Evolutionary conservation across 2,888 invertebrate genomes (phyloP).

Genomic region (Drosophila recens): DNA sequence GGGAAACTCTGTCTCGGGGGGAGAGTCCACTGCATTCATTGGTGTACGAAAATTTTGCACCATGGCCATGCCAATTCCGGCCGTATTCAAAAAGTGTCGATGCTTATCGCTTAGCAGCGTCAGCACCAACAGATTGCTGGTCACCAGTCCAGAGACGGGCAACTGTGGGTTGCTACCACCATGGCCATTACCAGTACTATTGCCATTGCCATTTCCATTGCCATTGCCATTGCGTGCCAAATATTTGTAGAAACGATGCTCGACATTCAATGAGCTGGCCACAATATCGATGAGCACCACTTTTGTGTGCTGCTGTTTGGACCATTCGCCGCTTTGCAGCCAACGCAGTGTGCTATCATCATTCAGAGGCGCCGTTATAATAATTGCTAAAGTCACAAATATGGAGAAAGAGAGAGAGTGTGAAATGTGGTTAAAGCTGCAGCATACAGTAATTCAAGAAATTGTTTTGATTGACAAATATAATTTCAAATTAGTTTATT

Average conservation of each 20-base stretch:
- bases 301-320: constrained; percentile 75
- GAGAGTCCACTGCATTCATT: constrained; percentile 12
- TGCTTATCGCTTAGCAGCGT: constrained; percentile 85
- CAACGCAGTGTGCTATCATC: constrained; percentile 81
- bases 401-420: not conserved
- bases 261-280: constrained; percentile 84
- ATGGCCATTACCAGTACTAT: constrained; percentile 9
- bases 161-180: constrained; percentile 17
- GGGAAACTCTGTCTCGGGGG: not conserved
- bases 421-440: constrained; percentile 2
- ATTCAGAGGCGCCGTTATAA: constrained; percentile 83
- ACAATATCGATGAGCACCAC: constrained; percentile 84
- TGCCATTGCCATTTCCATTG: constrained; percentile 29
- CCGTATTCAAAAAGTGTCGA: constrained; percentile 83
- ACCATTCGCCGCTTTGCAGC: constrained; percentile 60
- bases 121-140: constrained; percentile 83
- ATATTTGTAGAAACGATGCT: constrained; percentile 84
- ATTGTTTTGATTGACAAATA: not conserved
- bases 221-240: constrained; percentile 69
- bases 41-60: constrained; percentile 81
- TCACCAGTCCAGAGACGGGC: constrained; percentile 62
- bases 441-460: not conserved
- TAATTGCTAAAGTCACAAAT: constrained; percentile 77
- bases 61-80: constrained; percentile 80
- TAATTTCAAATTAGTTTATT: not conserved